Percentiles rank a stretch among this genome's conserved stretches.
Conservation (phyloP, 1,140 invertebrate species). For the Stegodyphus dumicola region DNA sequence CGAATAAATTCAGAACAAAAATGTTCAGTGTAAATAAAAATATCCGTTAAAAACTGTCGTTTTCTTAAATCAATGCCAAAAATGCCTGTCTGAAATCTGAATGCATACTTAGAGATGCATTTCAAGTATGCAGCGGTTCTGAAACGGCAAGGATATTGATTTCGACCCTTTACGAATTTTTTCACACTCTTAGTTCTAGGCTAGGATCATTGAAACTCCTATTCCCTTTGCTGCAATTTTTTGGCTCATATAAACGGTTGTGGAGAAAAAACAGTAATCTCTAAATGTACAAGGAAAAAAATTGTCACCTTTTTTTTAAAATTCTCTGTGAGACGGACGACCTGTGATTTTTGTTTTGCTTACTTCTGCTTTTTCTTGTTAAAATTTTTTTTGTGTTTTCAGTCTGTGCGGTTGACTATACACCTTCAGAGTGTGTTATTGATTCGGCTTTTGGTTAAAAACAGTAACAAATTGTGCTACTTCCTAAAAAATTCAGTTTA, state of each 20-base stretch:
- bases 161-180: background rate
- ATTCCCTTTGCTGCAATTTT: background rate
- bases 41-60: background rate
- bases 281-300: background rate
- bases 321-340: background rate
- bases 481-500: too few species aligned
- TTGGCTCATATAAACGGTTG: background rate
- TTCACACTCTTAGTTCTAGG: conserved; percentile 2
- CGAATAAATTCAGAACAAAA: background rate
- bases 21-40: background rate
- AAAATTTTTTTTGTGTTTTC: background rate
- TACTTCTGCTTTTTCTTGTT: background rate
- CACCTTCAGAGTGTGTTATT: conserved; percentile 6
- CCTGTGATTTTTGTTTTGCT: conserved; percentile 8
- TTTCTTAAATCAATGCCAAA: conserved; percentile 16
- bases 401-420: conserved; percentile 32
- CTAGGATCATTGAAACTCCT: conserved; percentile 1
- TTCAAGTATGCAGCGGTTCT: background rate
- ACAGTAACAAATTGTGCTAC: too few species aligned
- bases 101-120: conserved; percentile 14
- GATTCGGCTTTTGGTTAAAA: background rate
- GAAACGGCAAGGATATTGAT: conserved; percentile 23
- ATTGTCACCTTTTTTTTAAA: background rate
- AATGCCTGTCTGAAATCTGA: conserved; percentile 16
- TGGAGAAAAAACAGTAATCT: background rate